These are phyloP conservation scores for Gnathonemus longibarbis DNA, from an alignment of 2,113 vertebrate genomes.

Conservation along the genomic window DNA sequence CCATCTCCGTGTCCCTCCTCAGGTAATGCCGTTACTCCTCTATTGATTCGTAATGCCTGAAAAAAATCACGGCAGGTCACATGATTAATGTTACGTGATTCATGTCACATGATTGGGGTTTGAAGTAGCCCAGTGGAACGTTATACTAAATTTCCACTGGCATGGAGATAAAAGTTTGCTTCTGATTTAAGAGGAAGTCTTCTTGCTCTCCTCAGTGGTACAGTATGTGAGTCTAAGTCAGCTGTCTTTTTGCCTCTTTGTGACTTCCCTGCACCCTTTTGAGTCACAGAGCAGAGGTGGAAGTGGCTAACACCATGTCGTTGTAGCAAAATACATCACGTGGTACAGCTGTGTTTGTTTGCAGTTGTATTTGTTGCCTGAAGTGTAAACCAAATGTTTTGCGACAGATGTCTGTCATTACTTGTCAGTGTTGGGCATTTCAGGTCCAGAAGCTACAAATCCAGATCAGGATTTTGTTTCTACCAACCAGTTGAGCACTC, in stretches of 20 bases:
- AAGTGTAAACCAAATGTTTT: not conserved
- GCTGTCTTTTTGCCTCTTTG: not conserved
- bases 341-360: not conserved
- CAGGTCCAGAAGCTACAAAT: too few species aligned
- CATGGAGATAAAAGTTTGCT: not conserved
- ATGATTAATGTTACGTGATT: not conserved
- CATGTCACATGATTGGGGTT: not conserved
- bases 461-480: too few species aligned
- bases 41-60: not conserved
- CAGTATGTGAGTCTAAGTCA: not conserved
- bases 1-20: not conserved
- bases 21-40: not conserved
- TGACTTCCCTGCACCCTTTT: not conserved
- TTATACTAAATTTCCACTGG: not conserved
- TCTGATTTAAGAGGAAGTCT: not conserved
- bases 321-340: not conserved
- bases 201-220: not conserved
- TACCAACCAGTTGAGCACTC: too few species aligned
- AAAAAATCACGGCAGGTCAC: not conserved
- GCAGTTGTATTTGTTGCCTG: not conserved
- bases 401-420: not conserved
- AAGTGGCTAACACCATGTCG: not conserved
- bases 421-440: too few species aligned
- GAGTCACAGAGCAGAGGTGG: not conserved
- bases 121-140: not conserved